Evolutionary conservation across 2,888 invertebrate species (phyloP).

Genomic region (Merodon equestris): DNA sequence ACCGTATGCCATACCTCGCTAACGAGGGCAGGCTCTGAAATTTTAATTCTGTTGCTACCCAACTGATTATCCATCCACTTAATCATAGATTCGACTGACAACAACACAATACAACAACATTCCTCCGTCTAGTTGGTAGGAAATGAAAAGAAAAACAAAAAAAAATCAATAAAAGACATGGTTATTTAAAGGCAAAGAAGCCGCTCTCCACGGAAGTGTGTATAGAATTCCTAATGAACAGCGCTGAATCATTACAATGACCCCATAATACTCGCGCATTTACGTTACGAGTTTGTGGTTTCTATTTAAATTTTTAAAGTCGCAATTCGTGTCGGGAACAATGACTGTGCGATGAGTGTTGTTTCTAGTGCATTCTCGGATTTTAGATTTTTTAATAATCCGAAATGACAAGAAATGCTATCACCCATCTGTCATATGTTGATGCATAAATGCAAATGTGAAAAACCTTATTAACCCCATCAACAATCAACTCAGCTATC

Average conservation of each 20-base stretch:
- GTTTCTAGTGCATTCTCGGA: background rate
- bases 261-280: constrained; percentile 3
- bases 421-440: background rate
- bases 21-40: no score
- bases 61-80: no score
- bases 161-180: no score
- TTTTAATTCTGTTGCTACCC: background rate
- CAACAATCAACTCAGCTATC: constrained; percentile 42
- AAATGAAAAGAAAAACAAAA: no score
- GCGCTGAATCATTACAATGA: constrained; percentile 22
- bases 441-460: constrained; percentile 14
- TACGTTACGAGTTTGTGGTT: constrained; percentile 13
- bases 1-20: no score
- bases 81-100: no score
- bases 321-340: background rate
- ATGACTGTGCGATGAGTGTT: background rate
- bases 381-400: background rate
- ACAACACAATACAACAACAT: no score
- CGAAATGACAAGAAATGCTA: background rate
- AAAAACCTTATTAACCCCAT: constrained; percentile 52
- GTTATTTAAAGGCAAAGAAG: no score
- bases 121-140: no score
- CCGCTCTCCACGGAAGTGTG: constrained; percentile 2
- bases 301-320: constrained; percentile 19
- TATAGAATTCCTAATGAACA: constrained; percentile 40